These are phyloP conservation scores for Triops cancriformis DNA, from an alignment of 1,140 invertebrate species.

Conservation along the genomic window DNA sequence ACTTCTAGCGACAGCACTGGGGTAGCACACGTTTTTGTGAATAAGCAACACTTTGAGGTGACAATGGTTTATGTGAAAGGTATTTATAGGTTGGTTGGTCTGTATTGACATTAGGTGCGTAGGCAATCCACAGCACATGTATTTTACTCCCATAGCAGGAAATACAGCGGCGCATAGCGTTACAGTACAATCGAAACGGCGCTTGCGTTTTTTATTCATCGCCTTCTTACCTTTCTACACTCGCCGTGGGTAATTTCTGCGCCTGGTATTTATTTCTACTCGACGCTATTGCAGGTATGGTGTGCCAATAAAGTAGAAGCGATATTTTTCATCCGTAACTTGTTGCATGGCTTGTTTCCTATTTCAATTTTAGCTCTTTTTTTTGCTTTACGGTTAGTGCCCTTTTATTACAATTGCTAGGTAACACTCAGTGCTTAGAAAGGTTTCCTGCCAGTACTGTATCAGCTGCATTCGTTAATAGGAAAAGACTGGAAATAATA, in stretches of 20 bases:
- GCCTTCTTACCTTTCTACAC: not conserved
- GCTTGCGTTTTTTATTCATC: not conserved
- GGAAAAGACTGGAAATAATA: not conserved
- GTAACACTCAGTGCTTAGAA: not conserved
- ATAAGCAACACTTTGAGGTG: not conserved
- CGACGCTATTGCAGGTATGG: too few species aligned
- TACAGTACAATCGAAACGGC: not conserved
- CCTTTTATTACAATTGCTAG: conserved; percentile 7
- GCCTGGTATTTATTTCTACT: not conserved
- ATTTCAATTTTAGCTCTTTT: not conserved
- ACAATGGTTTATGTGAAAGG: not conserved
- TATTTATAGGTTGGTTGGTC: not conserved
- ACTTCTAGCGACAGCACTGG: too few species aligned
- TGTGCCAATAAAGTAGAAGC: too few species aligned
- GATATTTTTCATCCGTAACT: too few species aligned
- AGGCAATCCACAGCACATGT: not conserved
- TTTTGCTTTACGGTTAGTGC: not conserved
- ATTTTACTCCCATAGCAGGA: not conserved
- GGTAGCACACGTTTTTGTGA: too few species aligned
- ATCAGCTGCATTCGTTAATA: not conserved
- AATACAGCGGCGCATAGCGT: not conserved
- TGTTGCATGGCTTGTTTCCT: not conserved
- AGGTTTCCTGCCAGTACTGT: not conserved
- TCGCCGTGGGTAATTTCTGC: not conserved
- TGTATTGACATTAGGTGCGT: not conserved